Base-by-base conservation (phyloP, 1,140 invertebrate species). In the Patella vulgata region DNA sequence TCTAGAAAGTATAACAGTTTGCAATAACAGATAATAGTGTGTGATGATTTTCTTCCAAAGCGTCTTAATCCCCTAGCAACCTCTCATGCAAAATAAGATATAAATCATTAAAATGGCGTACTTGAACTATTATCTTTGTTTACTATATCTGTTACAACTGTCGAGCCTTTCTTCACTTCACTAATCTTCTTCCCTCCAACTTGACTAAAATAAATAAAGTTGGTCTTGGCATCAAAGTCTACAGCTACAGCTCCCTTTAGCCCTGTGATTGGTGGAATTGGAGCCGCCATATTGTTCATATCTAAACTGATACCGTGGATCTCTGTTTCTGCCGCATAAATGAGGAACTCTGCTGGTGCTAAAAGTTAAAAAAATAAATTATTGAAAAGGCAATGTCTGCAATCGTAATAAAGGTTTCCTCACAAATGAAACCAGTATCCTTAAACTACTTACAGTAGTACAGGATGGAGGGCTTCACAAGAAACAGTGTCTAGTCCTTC, bases 291-390 rank as follows among this genome's bases (percentile, higher is more conserved):
- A 0, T 90, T 89, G 47, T 89, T 88, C 0, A 92, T 91, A 84
- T 96, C 92, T 1, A 98, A 78, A 73, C 92, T 91, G 5, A 97
- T 89, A 0, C 91, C 91, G 25, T 93, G 86, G 23, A 98, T 93
- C 86, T 98, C 95, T 0, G 93, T 94, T 60, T 95, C 87, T 0
- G 95, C 97, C 0, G 94, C 91, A 73, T 96, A 97, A 0, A 98
- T 91, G 0, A 98, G 77, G 77, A 92, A 98, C 77, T 97, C 94
- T 39, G 92, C 89, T 0, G 93, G 88, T 19, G 88, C 89, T 71
- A 90, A 88, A 69, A 66, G 36, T 59, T 46, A 56, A 62, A 68
- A 67, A 56, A 47, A 69, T 48, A 52, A 39, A 65, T 11, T 40
- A 48, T 21, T 33, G 39, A 42, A 30, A 47, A 0, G n/a, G 28